Evolutionary conservation across 2,888 invertebrate genomes (phyloP).

Genomic region (Lithophane leautieri): DNA sequence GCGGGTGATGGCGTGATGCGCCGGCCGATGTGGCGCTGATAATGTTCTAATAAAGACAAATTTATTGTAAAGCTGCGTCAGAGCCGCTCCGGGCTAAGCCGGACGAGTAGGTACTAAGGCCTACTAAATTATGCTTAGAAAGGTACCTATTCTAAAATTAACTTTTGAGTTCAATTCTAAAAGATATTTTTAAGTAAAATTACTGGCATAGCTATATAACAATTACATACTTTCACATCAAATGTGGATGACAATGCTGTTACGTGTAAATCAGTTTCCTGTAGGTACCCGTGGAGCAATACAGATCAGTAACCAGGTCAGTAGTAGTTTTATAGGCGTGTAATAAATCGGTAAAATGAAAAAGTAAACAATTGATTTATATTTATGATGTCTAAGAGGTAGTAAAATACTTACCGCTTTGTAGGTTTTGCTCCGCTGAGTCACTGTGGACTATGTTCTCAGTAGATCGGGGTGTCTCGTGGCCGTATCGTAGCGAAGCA

Average conservation of each 20-base stretch:
- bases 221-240: background rate
- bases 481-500: background rate
- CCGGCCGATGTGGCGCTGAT: slow-evolving; percentile 26
- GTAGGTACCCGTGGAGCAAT: background rate
- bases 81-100: background rate
- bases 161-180: background rate
- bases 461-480: background rate
- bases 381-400: background rate
- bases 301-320: background rate
- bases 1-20: background rate
- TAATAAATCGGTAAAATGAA: background rate
- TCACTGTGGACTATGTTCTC: background rate
- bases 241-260: background rate
- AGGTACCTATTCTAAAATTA: slow-evolving; percentile 3
- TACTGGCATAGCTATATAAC: background rate
- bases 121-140: slow-evolving; percentile 7
- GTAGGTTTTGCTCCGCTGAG: background rate
- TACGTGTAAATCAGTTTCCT: background rate
- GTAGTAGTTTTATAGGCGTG: background rate
- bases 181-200: background rate
- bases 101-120: background rate
- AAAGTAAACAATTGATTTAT: background rate
- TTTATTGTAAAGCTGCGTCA: slow-evolving; percentile 43
- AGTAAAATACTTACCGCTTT: background rate
- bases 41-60: slow-evolving; percentile 40